These are phyloP conservation scores for Athalia cordata DNA, from an alignment of 2,888 invertebrate species.

Conservation along the genomic window DNA sequence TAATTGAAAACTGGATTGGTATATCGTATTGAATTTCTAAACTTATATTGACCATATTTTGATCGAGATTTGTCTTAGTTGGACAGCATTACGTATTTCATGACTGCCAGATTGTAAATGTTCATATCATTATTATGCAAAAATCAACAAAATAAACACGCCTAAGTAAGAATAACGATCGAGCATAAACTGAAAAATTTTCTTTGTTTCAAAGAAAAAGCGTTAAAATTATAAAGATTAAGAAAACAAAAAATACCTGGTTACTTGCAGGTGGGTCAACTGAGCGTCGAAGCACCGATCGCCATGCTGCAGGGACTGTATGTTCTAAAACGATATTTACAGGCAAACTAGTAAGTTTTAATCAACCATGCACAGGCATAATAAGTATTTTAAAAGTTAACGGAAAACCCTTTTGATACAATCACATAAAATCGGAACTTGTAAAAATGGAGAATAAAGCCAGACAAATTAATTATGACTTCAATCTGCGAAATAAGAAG, in stretches of 20 bases:
- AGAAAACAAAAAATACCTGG: constrained; percentile 65
- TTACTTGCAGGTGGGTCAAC: constrained; percentile 63
- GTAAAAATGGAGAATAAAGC: not conserved
- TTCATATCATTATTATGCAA: no score
- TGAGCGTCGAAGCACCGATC: constrained; percentile 71
- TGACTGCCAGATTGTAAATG: no score
- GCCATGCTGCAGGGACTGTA: constrained; percentile 71
- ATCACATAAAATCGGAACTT: not conserved
- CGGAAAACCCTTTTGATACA: not conserved
- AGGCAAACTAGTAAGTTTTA: constrained; percentile 57
- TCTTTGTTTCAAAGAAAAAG: not conserved
- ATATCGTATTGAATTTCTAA: no score
- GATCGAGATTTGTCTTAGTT: no score
- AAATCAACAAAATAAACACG: constrained; percentile 15
- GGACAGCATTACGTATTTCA: no score
- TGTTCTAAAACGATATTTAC: constrained; percentile 70
- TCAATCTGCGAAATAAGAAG: not conserved
- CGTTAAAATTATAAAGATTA: constrained; percentile 35
- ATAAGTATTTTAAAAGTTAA: constrained; percentile 13
- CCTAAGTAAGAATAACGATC: constrained; percentile 33
- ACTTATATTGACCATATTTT: no score
- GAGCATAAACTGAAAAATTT: not conserved
- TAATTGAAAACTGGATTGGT: not conserved
- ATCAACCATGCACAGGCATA: constrained; percentile 37
- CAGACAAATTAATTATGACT: not conserved